A percentile compares a stretch with the other conserved stretches of the same genome.
phyloP scores from a whole-genome alignment of 2,797 vertebrate genomes.

The Synanceia verrucosa region DNA sequence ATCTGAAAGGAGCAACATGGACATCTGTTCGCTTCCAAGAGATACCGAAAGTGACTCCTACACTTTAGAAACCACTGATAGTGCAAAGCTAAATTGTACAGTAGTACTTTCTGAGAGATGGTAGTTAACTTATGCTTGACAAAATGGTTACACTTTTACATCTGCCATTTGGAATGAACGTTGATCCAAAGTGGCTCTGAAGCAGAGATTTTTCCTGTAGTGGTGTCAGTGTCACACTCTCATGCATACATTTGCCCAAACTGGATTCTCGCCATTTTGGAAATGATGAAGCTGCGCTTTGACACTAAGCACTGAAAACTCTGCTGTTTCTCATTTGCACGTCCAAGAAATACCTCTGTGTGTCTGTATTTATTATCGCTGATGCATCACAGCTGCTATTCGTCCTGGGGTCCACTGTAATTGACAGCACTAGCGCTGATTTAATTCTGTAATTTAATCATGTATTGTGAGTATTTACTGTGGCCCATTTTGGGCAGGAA shows the following conservation, averaged over 20 bases:
- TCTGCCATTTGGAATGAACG: constrained; percentile 24
- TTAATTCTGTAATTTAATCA: neutral
- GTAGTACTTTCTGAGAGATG: constrained; percentile 19
- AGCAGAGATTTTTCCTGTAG: constrained; percentile 8
- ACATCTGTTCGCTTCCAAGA: constrained; percentile 30
- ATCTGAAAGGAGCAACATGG: constrained; percentile 23
- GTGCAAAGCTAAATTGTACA: constrained; percentile 17
- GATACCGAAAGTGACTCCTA: constrained; percentile 33
- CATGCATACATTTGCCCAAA: constrained; percentile 40
- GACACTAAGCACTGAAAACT: neutral
- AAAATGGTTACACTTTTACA: constrained; percentile 35
- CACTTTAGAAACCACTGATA: constrained; percentile 26
- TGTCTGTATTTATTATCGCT: neutral
- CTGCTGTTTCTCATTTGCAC: neutral
- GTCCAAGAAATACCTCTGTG: neutral
- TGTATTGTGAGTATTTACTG: neutral
- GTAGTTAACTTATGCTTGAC: constrained; percentile 37
- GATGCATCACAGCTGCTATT: neutral
- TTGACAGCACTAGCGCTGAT: neutral
- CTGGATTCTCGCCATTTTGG: constrained; percentile 19
- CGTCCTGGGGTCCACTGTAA: neutral
- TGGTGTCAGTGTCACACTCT: constrained; percentile 36
- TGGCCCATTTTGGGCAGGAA: neutral
- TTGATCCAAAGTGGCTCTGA: constrained; percentile 31
- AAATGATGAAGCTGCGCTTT: neutral